A percentile compares a stretch with the other conserved stretches of the same genome.
phyloP scores from a whole-genome alignment of 2,797 vertebrate species.

The Karalla daura region DNA sequence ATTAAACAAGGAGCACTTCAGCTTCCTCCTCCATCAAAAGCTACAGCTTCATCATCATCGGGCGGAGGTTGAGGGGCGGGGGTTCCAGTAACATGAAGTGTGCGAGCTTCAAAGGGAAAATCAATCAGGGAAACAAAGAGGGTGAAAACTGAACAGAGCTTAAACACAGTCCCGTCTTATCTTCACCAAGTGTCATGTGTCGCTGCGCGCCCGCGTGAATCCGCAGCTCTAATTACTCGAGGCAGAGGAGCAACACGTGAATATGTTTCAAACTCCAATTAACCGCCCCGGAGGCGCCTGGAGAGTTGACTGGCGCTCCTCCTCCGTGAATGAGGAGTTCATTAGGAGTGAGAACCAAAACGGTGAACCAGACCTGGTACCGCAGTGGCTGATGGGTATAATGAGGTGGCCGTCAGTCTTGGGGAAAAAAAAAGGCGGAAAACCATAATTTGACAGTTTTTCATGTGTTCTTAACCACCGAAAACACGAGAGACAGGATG shows the following conservation, averaged over 20 bases:
- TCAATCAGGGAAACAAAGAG: slow-evolving; percentile 30
- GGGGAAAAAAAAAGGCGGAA: slow-evolving; percentile 8
- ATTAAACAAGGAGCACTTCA: slow-evolving; percentile 41
- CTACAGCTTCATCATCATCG: slow-evolving; percentile 50
- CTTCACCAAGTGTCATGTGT: slow-evolving; percentile 28
- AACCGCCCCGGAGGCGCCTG: slow-evolving; percentile 19
- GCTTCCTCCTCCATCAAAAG: slow-evolving; percentile 46
- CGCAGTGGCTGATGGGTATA: slow-evolving; percentile 33
- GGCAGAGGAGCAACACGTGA: slow-evolving; percentile 10
- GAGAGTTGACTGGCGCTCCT: neutral
- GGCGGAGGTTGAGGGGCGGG: neutral
- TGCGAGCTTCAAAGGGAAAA: slow-evolving; percentile 33
- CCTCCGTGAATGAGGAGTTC: slow-evolving; percentile 16
- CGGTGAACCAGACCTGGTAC: slow-evolving; percentile 24
- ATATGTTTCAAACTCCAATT: slow-evolving; percentile 42
- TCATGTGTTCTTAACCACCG: neutral
- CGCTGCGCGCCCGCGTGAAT: neutral
- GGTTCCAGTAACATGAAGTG: slow-evolving; percentile 1
- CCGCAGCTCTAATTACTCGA: slow-evolving; percentile 22
- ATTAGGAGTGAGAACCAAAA: slow-evolving; percentile 41
- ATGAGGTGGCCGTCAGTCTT: slow-evolving; percentile 32
- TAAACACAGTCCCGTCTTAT: neutral
- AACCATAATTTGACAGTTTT: slow-evolving; percentile 13
- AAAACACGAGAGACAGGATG: neutral
- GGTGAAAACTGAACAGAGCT: slow-evolving; percentile 1